Percentiles rank a stretch among this genome's conserved stretches.
Evolutionary conservation across 2,113 vertebrate genomes (phyloP).

Genomic region (Strix uralensis): DNA sequence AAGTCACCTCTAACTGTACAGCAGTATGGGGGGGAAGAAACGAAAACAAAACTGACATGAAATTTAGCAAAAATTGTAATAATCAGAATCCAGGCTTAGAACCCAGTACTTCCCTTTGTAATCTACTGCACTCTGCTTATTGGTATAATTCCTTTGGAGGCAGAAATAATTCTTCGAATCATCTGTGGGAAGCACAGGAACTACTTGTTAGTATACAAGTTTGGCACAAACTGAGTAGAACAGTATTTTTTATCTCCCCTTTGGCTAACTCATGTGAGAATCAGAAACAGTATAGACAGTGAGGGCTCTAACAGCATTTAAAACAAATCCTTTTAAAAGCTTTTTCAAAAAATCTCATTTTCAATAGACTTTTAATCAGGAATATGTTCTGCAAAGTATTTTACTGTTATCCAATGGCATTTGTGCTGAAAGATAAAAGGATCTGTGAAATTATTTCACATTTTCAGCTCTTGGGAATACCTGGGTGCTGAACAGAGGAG

Average conservation of each 20-base stretch:
- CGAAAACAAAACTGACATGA: background rate
- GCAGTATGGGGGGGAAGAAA: too few species aligned
- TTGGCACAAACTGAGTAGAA: background rate
- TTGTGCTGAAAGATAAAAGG: constrained; percentile 44
- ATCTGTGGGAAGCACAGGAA: background rate
- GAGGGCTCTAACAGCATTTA: background rate
- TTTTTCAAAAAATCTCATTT: background rate
- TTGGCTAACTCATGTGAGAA: background rate
- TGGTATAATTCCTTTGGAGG: background rate
- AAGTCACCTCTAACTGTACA: background rate
- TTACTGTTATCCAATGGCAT: constrained; percentile 28
- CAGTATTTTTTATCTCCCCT: background rate
- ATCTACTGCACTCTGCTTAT: background rate
- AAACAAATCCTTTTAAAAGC: background rate
- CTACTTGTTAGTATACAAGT: background rate
- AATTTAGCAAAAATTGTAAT: background rate
- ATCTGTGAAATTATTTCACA: constrained; percentile 38
- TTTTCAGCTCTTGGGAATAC: constrained; percentile 39
- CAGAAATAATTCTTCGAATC: background rate
- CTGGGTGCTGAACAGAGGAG: constrained; percentile 6
- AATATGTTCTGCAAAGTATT: constrained; percentile 21
- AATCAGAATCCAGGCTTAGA: background rate
- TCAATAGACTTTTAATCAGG: constrained; percentile 23
- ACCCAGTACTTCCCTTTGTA: background rate
- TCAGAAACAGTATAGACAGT: background rate